These are phyloP conservation scores for Caenorhabditis tropicalis DNA, from an alignment of 1,140 invertebrate species.

Conservation along the genomic window DNA sequence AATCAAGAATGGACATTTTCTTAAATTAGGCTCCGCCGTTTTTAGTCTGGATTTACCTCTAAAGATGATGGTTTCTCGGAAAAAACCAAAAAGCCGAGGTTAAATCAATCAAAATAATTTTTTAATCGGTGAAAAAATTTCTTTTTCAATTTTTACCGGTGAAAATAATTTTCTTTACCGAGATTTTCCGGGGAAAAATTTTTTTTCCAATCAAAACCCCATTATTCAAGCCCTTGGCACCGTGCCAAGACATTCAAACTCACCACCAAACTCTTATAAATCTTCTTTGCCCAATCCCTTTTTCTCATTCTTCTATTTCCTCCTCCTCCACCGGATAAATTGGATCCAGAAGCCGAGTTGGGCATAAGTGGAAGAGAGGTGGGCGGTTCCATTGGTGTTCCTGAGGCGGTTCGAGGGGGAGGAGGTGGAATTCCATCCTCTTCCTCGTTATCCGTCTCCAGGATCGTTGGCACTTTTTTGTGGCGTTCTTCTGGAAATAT, in stretches of 20 bases:
- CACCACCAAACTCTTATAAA: conserved; percentile 50
- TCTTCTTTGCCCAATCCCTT: conserved; percentile 54
- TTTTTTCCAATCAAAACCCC: too few relatives aligned
- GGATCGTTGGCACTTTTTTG: conserved; percentile 42
- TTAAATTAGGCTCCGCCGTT: too few relatives aligned
- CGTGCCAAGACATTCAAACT: too few relatives aligned
- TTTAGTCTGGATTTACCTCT: too few relatives aligned
- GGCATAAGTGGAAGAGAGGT: background rate
- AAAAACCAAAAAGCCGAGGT: background rate
- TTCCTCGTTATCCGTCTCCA: conserved; percentile 39
- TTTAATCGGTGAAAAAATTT: too few relatives aligned
- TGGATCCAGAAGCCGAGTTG: background rate
- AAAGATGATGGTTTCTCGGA: too few relatives aligned
- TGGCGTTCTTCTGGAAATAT: conserved; percentile 43
- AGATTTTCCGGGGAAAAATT: too few relatives aligned
- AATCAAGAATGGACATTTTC: too few relatives aligned
- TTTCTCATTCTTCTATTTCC: conserved; percentile 51
- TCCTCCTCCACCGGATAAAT: background rate
- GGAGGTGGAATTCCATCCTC: background rate
- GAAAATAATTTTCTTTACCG: too few relatives aligned
- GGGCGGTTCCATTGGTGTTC: background rate
- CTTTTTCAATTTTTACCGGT: too few relatives aligned
- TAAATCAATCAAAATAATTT: too few relatives aligned
- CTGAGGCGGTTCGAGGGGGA: background rate
- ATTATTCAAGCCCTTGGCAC: too few relatives aligned